Evolutionary conservation across 1,140 invertebrate species (phyloP).

Genomic region (Palaemon carinicauda): DNA sequence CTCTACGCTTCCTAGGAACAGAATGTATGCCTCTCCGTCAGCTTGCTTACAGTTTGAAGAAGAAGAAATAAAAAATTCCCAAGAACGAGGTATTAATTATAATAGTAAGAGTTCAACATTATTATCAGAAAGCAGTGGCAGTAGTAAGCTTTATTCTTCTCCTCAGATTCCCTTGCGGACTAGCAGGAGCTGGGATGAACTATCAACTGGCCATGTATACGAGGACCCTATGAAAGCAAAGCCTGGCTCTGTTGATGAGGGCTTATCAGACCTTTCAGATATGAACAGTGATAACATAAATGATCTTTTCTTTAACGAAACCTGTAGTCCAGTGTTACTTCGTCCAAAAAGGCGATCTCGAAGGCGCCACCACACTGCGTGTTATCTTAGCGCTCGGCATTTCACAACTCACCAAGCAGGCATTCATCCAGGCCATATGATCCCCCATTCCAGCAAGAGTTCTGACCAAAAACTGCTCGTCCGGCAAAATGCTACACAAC

Average conservation of each 20-base stretch:
- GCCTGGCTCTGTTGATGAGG: conserved; percentile 28
- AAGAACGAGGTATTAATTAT: not conserved
- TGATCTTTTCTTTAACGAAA: conserved; percentile 17
- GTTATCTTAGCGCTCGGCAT: not conserved
- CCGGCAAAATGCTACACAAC: too few relatives aligned
- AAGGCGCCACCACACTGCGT: not conserved
- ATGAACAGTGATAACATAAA: conserved; percentile 8
- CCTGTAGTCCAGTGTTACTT: conserved; percentile 2
- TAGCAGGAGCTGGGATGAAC: conserved; percentile 44
- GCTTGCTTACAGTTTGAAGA: not conserved
- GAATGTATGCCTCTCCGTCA: conserved; percentile 8
- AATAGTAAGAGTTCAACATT: not conserved
- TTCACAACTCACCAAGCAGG: too few relatives aligned
- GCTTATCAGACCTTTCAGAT: conserved; percentile 36
- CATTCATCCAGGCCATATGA: too few relatives aligned
- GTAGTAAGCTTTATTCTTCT: conserved; percentile 25
- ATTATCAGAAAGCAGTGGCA: not conserved
- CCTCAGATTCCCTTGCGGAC: conserved; percentile 25
- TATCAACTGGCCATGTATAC: conserved; percentile 43
- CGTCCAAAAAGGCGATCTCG: not conserved
- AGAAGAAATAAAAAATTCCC: not conserved
- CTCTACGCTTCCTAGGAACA: conserved; percentile 6
- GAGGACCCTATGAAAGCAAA: conserved; percentile 25
- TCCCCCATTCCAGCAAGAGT: too few relatives aligned
- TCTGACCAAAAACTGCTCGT: too few relatives aligned